Evolutionary conservation across 1,140 invertebrate species (phyloP), one percentile per base, ranked within the genome.

Genomic region (Leptinotarsa defecta): DNA sequence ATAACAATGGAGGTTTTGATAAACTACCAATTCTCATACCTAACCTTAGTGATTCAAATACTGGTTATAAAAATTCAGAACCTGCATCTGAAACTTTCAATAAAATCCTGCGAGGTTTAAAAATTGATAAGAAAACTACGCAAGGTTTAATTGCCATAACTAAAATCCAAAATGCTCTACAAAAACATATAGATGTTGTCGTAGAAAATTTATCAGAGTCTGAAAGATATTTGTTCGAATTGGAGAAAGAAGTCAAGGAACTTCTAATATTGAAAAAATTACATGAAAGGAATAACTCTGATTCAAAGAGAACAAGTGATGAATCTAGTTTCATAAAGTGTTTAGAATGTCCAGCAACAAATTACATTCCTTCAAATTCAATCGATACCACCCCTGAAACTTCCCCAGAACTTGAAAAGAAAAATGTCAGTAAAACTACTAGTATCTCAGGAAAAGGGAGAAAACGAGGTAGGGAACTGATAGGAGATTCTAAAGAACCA

Each of bases 31-130:
- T 84, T 71, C 76, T 77, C 57, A 83, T 84, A 72, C 76, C 79
- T 8, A 84, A 84, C 68, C 76, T 84, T 65, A 83, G 80, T 73
- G 81, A 84, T 75, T 74, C 79, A 3, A 81, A 82, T 61, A 79
- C 81, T 74, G 74, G 73, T 1, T 84, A 83, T 74, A 83, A 81
- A 68, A 79, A 69, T 48, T 78, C 81, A 3, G 80, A 82, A 61
- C 75, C 76, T 1, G 27, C 74, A 4, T 83, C 83, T 6, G 73
- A 74, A 52, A 57, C 69, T 6, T 82, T 83, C 73, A 75, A 73
- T 22, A 74, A 81, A 24, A 78, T 84, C 13, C 64, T 83, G 6
- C 77, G 73, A 17, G 68, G 68, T 49, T 74, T 84, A 15, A 80
- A 80, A 71, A 74, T 82, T 13, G 78, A 82, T 48, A 68, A 65